phyloP scores from a whole-genome alignment of 92 coral and sea anemone genomes.

The Umimayanthus chanpuru region DNA sequence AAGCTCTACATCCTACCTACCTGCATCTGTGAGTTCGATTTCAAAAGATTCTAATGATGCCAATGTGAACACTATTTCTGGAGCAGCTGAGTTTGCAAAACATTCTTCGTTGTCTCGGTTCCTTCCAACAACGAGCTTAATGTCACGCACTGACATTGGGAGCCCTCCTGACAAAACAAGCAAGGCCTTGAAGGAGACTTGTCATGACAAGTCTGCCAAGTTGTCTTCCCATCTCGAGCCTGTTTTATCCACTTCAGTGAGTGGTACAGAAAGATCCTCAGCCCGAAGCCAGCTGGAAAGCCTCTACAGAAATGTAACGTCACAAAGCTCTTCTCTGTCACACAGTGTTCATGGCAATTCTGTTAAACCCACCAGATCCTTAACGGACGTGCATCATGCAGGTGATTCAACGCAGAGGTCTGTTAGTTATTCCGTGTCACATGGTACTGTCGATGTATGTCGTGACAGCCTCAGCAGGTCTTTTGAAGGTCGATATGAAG shows the following conservation, averaged over 20 bases:
- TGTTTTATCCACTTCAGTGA: background rate
- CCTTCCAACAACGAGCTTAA: background rate
- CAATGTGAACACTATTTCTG: background rate
- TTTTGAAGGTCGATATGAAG: slow-evolving; percentile 3
- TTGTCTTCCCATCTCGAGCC: background rate
- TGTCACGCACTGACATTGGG: background rate
- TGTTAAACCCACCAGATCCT: background rate
- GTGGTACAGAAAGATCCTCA: background rate
- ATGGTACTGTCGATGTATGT: background rate
- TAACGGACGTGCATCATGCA: background rate
- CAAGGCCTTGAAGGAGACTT: background rate
- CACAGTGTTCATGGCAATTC: background rate
- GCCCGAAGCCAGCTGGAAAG: background rate
- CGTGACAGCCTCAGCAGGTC: slow-evolving; percentile 14
- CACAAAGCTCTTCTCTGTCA: background rate
- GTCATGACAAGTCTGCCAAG: background rate
- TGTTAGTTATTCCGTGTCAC: slow-evolving; percentile 5
- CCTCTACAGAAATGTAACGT: background rate
- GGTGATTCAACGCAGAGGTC: background rate
- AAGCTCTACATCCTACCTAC: slow-evolving; percentile 45
- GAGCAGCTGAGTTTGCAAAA: background rate
- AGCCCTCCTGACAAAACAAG: background rate
- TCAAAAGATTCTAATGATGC: background rate
- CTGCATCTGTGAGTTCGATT: slow-evolving; percentile 16
- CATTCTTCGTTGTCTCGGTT: background rate